A percentile compares a stretch with the other conserved stretches of the same genome.
Evolutionary conservation across 2,888 invertebrate genomes (phyloP).

Genomic region (Pseudeuparius sepicola): DNA sequence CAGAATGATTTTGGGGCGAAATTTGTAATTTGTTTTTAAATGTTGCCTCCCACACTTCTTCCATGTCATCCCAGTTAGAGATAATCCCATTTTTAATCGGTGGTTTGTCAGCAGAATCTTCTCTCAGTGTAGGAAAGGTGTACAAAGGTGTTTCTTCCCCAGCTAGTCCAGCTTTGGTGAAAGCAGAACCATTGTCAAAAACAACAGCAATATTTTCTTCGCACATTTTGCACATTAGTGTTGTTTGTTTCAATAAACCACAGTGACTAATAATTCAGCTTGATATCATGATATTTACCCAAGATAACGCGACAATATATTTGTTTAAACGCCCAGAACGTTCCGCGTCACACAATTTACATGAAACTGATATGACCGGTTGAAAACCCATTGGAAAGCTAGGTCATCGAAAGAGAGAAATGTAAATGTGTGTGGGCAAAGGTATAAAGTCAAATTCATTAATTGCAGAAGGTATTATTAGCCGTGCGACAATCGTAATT

Average conservation of each 20-base stretch:
- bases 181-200: constrained; percentile 18
- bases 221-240: too few species aligned
- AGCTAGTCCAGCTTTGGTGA: constrained; percentile 18
- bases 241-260: too few species aligned
- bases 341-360: too few species aligned
- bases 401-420: too few species aligned
- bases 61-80: constrained; percentile 18
- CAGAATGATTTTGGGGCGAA: constrained; percentile 14
- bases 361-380: too few species aligned
- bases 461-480: too few species aligned
- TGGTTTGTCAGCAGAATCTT: constrained; percentile 6
- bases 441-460: too few species aligned
- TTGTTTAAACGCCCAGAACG: background rate
- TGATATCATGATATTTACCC: constrained; percentile 1
- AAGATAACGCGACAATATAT: background rate
- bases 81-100: constrained; percentile 18
- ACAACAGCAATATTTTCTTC: constrained; percentile 9
- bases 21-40: constrained; percentile 1
- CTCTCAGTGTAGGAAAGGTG: constrained; percentile 16
- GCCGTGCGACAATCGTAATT: too few species aligned
- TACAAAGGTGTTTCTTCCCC: constrained; percentile 15
- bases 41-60: constrained; percentile 16
- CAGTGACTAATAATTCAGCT: too few species aligned
- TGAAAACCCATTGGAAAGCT: too few species aligned
- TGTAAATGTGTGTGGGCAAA: too few species aligned